phyloP scores from a whole-genome alignment of 2,797 vertebrate species.

The Heteromormyrus szaboi region DNA sequence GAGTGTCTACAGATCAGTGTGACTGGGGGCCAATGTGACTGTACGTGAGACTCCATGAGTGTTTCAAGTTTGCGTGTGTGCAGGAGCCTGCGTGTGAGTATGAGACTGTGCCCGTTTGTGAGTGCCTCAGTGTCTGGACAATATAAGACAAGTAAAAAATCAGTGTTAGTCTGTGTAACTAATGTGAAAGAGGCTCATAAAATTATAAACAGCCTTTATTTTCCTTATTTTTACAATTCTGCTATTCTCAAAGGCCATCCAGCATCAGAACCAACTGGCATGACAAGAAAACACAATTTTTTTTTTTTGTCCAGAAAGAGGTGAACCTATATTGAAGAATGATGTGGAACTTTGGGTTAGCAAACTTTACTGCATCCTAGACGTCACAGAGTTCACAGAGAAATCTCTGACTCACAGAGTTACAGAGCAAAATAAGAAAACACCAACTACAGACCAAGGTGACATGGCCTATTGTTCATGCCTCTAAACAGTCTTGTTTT shows the following conservation, averaged over 20 bases:
- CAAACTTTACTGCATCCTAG: neutral
- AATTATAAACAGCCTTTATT: neutral
- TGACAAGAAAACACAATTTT: neutral
- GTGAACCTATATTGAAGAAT: neutral
- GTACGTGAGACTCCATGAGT: neutral
- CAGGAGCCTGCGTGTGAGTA: neutral
- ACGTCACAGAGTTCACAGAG: neutral
- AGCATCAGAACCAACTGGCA: neutral
- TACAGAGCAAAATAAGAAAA: neutral
- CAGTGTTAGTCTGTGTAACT: neutral
- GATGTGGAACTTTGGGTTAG: neutral
- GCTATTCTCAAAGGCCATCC: neutral
- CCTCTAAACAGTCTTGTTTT: neutral
- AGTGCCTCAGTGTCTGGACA: neutral
- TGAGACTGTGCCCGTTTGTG: neutral
- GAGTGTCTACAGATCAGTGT: neutral
- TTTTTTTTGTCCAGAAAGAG: neutral
- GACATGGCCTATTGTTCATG: neutral
- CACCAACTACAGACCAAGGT: neutral
- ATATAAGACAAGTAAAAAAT: neutral
- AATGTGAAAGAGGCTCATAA: neutral
- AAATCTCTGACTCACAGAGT: neutral
- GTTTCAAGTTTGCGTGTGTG: neutral
- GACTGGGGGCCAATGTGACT: neutral
- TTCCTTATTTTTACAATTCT: neutral